Percentiles rank a stretch among this genome's conserved stretches.
Conservation (phyloP, 2,888 invertebrate species). For the Notocelia uddmanniana region DNA sequence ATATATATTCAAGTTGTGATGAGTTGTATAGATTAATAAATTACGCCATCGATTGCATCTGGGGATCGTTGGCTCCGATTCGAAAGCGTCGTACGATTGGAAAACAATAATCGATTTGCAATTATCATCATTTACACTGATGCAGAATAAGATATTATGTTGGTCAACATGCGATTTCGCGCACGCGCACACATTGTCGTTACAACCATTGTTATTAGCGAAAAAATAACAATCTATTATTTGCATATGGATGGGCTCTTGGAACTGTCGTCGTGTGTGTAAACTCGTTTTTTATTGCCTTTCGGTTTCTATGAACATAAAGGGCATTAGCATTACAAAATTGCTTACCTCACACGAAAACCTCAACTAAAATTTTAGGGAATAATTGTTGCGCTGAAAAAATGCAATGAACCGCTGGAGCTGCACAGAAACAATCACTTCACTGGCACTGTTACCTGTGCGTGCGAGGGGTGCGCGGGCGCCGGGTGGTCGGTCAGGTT, state of each 20-base stretch:
- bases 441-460: slow-evolving; percentile 55
- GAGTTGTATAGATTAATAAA: slow-evolving; percentile 31
- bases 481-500: slow-evolving; percentile 83
- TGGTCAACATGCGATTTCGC: slow-evolving; percentile 37
- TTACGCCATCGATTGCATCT: slow-evolving; percentile 34
- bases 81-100: slow-evolving; percentile 52
- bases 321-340: not conserved
- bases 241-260: slow-evolving; percentile 30
- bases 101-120: slow-evolving; percentile 58
- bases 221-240: slow-evolving; percentile 37
- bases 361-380: slow-evolving; percentile 8
- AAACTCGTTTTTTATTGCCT: not conserved
- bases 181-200: slow-evolving; percentile 34
- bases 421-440: slow-evolving; percentile 23
- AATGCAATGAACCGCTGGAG: not conserved
- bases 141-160: slow-evolving; percentile 40
- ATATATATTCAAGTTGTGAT: not conserved
- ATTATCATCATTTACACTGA: slow-evolving; percentile 49
- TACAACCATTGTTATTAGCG: slow-evolving; percentile 33
- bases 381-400: slow-evolving; percentile 6
- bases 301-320: slow-evolving; percentile 14
- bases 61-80: slow-evolving; percentile 45
- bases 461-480: slow-evolving; percentile 58
- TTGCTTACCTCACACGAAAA: slow-evolving; percentile 11
- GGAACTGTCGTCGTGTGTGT: not conserved